Evolutionary conservation across 1,140 invertebrate genomes (phyloP).

Genomic region (Drosophila pectinifera): DNA sequence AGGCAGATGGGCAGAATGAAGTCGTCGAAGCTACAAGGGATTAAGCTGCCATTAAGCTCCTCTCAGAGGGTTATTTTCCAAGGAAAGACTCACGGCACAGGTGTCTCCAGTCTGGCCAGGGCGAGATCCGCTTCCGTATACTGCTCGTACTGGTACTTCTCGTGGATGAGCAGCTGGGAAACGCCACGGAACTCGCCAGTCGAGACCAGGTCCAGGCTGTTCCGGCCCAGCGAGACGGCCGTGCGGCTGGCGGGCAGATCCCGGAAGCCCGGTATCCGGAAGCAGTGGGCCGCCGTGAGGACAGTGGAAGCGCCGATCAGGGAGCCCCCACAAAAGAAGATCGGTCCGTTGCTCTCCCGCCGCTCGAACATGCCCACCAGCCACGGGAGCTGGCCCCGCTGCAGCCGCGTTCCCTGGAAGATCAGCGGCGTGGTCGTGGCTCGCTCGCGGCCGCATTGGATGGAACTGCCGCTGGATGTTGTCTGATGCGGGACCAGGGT

Average conservation of each 20-base stretch:
- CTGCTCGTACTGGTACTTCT: constrained; percentile 77
- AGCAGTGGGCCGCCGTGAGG: constrained; percentile 85
- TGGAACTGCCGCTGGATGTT: neutral
- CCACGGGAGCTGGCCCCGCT: constrained; percentile 89
- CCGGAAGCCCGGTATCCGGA: constrained; percentile 66
- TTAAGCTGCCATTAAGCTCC: too few species aligned
- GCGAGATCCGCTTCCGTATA: constrained; percentile 86
- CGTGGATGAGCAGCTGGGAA: constrained; percentile 79
- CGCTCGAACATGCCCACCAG: constrained; percentile 87
- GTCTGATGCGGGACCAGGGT: constrained; percentile 1
- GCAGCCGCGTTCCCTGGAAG: constrained; percentile 86
- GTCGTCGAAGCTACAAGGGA: constrained; percentile 62
- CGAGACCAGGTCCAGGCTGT: constrained; percentile 72
- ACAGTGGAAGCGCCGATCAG: constrained; percentile 86
- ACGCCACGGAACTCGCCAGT: constrained; percentile 77
- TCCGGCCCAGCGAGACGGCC: constrained; percentile 85
- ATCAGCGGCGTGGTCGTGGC: constrained; percentile 85
- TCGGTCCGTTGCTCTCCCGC: constrained; percentile 22
- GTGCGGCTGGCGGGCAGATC: constrained; percentile 49
- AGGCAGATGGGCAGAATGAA: constrained; percentile 87
- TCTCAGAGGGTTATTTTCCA: neutral
- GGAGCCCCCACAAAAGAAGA: constrained; percentile 85
- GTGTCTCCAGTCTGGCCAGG: constrained; percentile 82
- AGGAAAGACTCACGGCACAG: constrained; percentile 36
- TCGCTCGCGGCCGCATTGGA: constrained; percentile 51